Conservation (phyloP, 2,797 vertebrate genomes). For the Lophotriccus pileatus region DNA sequence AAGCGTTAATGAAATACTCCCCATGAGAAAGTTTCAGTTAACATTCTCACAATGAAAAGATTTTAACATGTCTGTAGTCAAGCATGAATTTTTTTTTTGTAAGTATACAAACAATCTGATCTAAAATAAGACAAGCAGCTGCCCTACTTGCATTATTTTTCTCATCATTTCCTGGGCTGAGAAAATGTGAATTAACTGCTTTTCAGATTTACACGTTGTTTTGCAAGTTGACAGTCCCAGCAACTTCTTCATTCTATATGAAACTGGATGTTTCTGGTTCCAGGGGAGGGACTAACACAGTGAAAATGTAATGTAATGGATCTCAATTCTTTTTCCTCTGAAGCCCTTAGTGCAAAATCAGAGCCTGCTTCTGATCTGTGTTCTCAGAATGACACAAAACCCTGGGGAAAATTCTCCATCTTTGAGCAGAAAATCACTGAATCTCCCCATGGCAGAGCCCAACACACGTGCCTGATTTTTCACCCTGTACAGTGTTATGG, state of each 20-base stretch:
- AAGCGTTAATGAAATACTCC: background rate
- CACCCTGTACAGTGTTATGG: fast-evolving
- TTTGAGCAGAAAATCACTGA: background rate
- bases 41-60: background rate
- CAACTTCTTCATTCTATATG: background rate
- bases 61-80: background rate
- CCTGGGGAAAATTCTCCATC: background rate
- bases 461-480: background rate
- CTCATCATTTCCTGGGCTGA: background rate
- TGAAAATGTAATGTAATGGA: background rate
- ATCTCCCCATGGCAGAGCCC: fast-evolving
- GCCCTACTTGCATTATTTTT: background rate
- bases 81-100: background rate
- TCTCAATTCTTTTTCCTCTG: background rate
- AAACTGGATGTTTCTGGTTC: background rate
- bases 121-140: background rate
- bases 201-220: background rate
- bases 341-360: background rate
- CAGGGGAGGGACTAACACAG: background rate
- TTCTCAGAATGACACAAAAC: background rate
- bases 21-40: background rate
- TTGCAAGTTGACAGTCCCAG: background rate
- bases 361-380: background rate
- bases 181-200: background rate
- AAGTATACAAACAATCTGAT: background rate